Conservation (phyloP, 1,140 invertebrate genomes). For the Melipona quadrifasciata region DNA sequence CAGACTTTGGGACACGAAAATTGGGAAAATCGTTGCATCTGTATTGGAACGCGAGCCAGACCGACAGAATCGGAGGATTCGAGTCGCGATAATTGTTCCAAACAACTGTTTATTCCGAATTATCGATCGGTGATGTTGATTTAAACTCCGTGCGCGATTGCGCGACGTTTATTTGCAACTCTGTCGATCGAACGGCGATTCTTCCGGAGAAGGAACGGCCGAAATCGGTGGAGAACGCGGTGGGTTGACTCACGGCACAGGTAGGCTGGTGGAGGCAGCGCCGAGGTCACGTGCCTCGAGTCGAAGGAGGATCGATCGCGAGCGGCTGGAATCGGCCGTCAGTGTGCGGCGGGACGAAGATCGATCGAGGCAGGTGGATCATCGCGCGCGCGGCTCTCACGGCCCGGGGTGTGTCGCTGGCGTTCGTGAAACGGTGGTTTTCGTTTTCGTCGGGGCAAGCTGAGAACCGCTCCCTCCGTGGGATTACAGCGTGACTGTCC, state of each 20-base stretch:
- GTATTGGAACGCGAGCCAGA: no score
- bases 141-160: no score
- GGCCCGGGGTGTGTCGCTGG: conserved; percentile 40
- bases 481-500: neutral
- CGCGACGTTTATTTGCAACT: no score
- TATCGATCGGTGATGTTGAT: no score
- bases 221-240: conserved; percentile 29
- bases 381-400: conserved; percentile 28
- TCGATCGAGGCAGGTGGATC: conserved; percentile 63
- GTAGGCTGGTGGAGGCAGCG: conserved; percentile 33
- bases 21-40: neutral
- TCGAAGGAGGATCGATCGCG: conserved; percentile 50
- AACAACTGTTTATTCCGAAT: no score
- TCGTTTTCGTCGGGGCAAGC: neutral
- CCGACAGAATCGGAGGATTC: no score
- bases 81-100: neutral
- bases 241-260: conserved; percentile 44
- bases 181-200: neutral
- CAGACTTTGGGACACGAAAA: no score
- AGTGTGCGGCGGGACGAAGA: conserved; percentile 46
- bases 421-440: conserved; percentile 20
- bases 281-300: conserved; percentile 42
- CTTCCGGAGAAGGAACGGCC: neutral
- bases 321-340: conserved; percentile 28
- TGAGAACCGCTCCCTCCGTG: neutral